These are phyloP conservation scores for Plotosus lineatus DNA, from an alignment of 2,113 vertebrate species.

Conservation along the genomic window DNA sequence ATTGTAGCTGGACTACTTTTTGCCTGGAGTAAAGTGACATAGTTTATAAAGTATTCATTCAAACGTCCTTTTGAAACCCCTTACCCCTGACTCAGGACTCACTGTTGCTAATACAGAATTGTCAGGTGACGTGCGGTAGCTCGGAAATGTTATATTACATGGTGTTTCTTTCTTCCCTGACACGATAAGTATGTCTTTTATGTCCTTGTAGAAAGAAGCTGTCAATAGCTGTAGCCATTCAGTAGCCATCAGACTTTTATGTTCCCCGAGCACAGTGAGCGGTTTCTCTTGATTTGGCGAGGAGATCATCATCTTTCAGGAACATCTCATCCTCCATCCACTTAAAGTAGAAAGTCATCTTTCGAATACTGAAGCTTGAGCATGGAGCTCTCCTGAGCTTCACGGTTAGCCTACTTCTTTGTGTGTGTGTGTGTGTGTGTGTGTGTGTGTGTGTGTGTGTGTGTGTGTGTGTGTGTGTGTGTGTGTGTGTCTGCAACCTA, in stretches of 20 bases:
- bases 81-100: neutral
- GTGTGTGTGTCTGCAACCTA: conserved; percentile 68
- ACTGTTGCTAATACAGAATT: neutral
- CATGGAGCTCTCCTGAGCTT: conserved; percentile 68
- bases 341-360: conserved; percentile 68
- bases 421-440: conserved; percentile 67
- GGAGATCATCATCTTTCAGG: neutral
- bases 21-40: neutral
- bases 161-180: neutral
- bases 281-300: neutral
- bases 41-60: neutral
- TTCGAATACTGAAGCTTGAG: conserved; percentile 62
- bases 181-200: neutral
- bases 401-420: conserved; percentile 72
- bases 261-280: neutral
- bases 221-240: too few relatives aligned
- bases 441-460: conserved; percentile 63
- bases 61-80: neutral
- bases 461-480: conserved; percentile 71
- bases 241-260: neutral
- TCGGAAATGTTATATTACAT: neutral
- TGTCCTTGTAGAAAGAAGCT: neutral
- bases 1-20: neutral
- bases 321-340: conserved; percentile 19
- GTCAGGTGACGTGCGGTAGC: neutral